Evolutionary conservation across 2,888 invertebrate genomes (phyloP).

Genomic region (Pterostichus madidus): DNA sequence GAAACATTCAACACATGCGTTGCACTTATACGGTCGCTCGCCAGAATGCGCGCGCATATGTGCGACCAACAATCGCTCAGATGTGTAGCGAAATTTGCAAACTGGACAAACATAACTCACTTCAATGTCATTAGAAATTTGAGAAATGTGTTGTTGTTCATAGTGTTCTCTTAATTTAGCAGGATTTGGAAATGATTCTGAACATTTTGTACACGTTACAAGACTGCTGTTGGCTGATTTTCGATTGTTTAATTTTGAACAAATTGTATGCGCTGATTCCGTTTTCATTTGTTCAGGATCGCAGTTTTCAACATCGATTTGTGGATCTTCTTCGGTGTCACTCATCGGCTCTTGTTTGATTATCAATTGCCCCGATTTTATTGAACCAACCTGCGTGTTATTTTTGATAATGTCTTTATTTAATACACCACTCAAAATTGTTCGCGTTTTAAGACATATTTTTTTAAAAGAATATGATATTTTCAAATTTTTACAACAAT

Average conservation of each 20-base stretch:
- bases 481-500: conserved; percentile 43
- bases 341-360: background rate
- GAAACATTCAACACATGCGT: conserved; percentile 31
- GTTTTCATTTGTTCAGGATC: background rate
- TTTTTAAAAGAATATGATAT: conserved; percentile 41
- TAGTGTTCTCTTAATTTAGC: background rate
- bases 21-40: conserved; percentile 25
- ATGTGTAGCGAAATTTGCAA: conserved; percentile 15
- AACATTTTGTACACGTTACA: conserved; percentile 10
- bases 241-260: background rate
- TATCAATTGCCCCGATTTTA: background rate
- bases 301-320: background rate
- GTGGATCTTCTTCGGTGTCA: background rate
- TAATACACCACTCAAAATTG: background rate
- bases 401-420: background rate
- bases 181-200: conserved; percentile 5
- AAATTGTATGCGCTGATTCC: background rate
- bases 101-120: conserved; percentile 9
- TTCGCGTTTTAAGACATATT: conserved; percentile 32
- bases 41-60: conserved; percentile 37
- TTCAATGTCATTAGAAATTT: background rate
- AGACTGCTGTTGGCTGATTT: background rate
- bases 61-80: background rate
- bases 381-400: background rate
- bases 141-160: background rate